Evolutionary conservation across 2,797 vertebrate species (phyloP), one percentile per base, ranked within the genome.

Genomic region (Myotis vivesi): DNA sequence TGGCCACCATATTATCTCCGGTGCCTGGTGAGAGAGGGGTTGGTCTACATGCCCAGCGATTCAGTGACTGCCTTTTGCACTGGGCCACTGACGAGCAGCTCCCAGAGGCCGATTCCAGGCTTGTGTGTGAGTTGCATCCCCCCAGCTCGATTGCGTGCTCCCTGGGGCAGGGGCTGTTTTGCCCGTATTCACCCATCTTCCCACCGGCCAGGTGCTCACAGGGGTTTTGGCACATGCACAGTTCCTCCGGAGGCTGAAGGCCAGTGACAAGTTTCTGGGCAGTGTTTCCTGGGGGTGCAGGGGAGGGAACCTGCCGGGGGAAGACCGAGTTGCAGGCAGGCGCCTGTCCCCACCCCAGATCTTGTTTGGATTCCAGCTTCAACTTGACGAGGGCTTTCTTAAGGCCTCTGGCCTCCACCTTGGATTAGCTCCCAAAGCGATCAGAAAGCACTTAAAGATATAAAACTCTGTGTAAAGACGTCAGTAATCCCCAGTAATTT

Each of bases 401-500:
- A 7, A 49, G 75, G 73, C 57, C 64, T 69, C 49, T 75, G 89
- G 90, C 80, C 87, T 91, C 71, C 38, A 51, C 88, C 93, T 66
- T 41, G 93, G 86, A 93, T 91, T 91, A 79, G 36, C 66, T n/a
- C 79, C 41, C 22, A 28, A 88, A 92, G 53, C 0, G 49, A 87
- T 71, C 69, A 22, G 36, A 87, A 88, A 76, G 55, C 85, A 69
- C 77, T 93, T 72, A 82, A 77, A 95, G 85, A 69, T n/a, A 73
- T 6, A 92, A 91, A 71, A 36, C 30, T 4, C 64, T 19, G 5
- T 44, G 88, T 75, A 89, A 84, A 87, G 77, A 82, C 6, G 0
- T 36, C 69, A 9, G 23, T 1, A 0, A 95, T 97, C 25, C 79
- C 83, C 92, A 25, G 59, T 22, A 92, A 90, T 93, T 93, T 95